Evolutionary conservation across 2,888 invertebrate species (phyloP).

Genomic region (Chrysina gloriosa): DNA sequence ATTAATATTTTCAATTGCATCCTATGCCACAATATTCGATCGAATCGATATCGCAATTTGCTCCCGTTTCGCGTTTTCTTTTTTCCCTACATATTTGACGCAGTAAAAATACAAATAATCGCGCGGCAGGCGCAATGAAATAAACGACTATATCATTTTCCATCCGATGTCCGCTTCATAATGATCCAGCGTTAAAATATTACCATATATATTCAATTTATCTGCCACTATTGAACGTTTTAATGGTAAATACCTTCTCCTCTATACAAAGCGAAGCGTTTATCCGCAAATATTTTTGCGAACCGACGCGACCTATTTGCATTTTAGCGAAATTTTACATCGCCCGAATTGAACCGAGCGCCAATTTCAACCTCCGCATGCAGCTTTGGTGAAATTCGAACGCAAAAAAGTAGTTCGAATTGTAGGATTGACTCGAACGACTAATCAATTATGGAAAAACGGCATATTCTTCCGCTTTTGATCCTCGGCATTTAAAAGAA

Average conservation of each 20-base stretch:
- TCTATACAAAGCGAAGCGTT: not conserved
- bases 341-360: too few relatives aligned
- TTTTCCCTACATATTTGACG: not conserved
- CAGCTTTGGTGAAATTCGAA: too few relatives aligned
- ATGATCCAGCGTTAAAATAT: not conserved
- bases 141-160: constrained; percentile 5
- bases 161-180: not conserved
- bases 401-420: too few relatives aligned
- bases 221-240: not conserved
- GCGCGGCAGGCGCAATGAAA: not conserved
- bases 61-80: too few relatives aligned
- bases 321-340: not conserved
- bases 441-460: too few relatives aligned
- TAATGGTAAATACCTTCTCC: not conserved
- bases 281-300: not conserved
- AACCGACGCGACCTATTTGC: not conserved
- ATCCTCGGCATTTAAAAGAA: too few relatives aligned
- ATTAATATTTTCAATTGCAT: too few relatives aligned
- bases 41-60: too few relatives aligned
- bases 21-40: too few relatives aligned
- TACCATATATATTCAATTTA: not conserved
- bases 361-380: too few relatives aligned
- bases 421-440: too few relatives aligned
- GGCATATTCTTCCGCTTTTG: too few relatives aligned
- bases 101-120: not conserved